Evolutionary conservation across 2,888 invertebrate genomes (phyloP), one percentile per base, ranked within the genome.

Genomic region (Prosopocoilus inquinatus): DNA sequence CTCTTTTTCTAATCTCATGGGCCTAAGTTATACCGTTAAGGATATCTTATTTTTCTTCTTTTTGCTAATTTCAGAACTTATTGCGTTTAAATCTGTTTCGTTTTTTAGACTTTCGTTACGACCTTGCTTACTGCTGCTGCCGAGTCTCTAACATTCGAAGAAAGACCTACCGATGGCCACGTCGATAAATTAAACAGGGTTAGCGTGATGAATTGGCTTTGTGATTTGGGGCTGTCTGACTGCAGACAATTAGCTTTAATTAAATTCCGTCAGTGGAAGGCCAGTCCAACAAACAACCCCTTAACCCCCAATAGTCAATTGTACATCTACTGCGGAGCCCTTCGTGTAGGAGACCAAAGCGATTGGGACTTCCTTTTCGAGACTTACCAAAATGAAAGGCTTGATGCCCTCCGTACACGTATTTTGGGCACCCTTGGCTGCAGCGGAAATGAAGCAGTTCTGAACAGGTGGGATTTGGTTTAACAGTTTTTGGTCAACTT

Each of bases 151-250:
- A 46, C 36, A 8, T 52, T 52, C 46, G 16, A 52, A 5, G 46
- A 45, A 12, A 46, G 38, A 13, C 11, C 16, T 9, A 45, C 35
- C 33, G 52, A 52, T 9, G 38, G 20, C n/a, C 52, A 52, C 32
- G 28, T 46, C n/a, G 43, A 11, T 15, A 52, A 46, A 43, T 28
- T 52, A 7, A 52, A 33, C 4, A 52, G 52, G 46, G 52, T 52
- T 20, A 33, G 11, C 16, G 46, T 52, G 8, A 46, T 52, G 36
- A 46, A 34, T 5, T 12, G 13, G 15, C 16, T 46, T 3, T 52
- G 52, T 20, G 16, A 52, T 28, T 16, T 52, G 33, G 45, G 36
- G 20, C 46, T 34, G 15, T 16, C 7, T 8, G 32, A 46, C 12
- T 52, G 52, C 46, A 16, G 16, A 36, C 9, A 9, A 7, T 36